Conservation (phyloP, 2,797 vertebrate species). For the Astyanax mexicanus region DNA sequence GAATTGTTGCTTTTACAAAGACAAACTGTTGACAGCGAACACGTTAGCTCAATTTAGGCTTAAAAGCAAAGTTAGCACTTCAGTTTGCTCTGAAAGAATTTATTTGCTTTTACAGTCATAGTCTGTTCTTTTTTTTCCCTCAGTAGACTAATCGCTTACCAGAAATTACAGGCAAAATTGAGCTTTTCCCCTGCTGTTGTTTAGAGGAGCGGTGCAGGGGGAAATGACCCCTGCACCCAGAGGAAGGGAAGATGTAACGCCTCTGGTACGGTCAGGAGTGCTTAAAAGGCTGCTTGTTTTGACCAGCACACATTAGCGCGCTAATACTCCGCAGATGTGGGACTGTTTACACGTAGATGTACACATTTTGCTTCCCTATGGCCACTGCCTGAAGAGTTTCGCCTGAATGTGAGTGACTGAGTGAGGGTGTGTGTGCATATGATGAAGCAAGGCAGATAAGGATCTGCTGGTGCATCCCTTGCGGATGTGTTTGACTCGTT, state of each 20-base stretch:
- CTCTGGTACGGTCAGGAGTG: constrained; percentile 36
- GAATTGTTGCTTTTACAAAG: constrained; percentile 15
- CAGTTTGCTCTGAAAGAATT: constrained; percentile 10
- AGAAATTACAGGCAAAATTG: constrained; percentile 72
- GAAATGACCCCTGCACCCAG: constrained; percentile 51
- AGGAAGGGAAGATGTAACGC: constrained; percentile 49
- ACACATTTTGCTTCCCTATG: constrained; percentile 30
- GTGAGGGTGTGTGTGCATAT: constrained; percentile 23
- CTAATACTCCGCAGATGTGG: constrained; percentile 59
- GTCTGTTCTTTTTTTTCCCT: constrained; percentile 13
- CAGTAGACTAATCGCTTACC: constrained; percentile 63
- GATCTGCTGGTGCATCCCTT: constrained; percentile 51
- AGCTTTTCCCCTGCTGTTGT: constrained; percentile 77
- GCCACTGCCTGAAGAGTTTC: constrained; percentile 25
- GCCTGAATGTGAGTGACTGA: not conserved
- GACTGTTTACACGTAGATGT: constrained; percentile 42
- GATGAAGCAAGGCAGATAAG: constrained; percentile 49
- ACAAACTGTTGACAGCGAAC: constrained; percentile 12
- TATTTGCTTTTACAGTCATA: constrained; percentile 9
- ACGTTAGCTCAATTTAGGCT: not conserved
- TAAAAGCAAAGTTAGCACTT: not conserved
- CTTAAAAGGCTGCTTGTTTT: constrained; percentile 52
- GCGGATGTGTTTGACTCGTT: constrained; percentile 41
- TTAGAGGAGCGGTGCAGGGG: constrained; percentile 60
- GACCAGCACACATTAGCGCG: constrained; percentile 44